phyloP scores from a whole-genome alignment of 2,797 vertebrate species.

The Gouania willdenowi region DNA sequence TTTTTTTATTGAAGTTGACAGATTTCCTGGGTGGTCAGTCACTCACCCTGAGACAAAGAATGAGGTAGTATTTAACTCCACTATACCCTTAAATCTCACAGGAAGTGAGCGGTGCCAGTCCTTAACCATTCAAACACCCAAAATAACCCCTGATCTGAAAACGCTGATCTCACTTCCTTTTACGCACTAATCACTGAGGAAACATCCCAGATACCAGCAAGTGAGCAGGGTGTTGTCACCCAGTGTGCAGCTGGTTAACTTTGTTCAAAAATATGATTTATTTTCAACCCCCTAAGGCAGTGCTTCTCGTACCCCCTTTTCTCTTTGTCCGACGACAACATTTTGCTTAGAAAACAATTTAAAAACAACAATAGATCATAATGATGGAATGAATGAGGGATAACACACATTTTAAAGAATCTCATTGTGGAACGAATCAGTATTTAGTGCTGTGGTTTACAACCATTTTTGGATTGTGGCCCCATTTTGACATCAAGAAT shows the following conservation, averaged over 20 bases:
- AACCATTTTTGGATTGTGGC: no score
- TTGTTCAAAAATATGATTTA: slow-evolving; percentile 7
- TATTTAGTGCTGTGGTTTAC: no score
- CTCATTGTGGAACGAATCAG: no score
- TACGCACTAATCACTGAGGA: slow-evolving; percentile 18
- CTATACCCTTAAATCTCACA: slow-evolving; percentile 27
- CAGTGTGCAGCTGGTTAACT: slow-evolving; percentile 1
- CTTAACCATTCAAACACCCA: slow-evolving; percentile 12
- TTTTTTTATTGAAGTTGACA: not conserved
- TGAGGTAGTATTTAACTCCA: slow-evolving; percentile 26
- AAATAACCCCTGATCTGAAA: slow-evolving; percentile 30
- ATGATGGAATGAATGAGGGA: no score
- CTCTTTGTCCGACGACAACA: no score
- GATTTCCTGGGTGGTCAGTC: no score
- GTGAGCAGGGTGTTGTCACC: slow-evolving; percentile 6
- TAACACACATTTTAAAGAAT: no score
- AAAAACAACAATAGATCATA: no score
- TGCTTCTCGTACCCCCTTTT: no score
- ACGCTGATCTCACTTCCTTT: slow-evolving; percentile 26
- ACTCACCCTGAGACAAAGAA: slow-evolving; percentile 50
- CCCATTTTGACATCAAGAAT: no score
- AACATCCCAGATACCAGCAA: slow-evolving; percentile 17
- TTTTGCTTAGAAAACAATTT: no score
- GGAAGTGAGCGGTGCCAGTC: slow-evolving; percentile 15
- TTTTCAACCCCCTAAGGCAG: no score